A percentile compares a stretch with the other conserved stretches of the same genome.
These are phyloP conservation scores for Barypeithes pellucidus DNA, from an alignment of 2,888 invertebrate species.

Conservation along the genomic window DNA sequence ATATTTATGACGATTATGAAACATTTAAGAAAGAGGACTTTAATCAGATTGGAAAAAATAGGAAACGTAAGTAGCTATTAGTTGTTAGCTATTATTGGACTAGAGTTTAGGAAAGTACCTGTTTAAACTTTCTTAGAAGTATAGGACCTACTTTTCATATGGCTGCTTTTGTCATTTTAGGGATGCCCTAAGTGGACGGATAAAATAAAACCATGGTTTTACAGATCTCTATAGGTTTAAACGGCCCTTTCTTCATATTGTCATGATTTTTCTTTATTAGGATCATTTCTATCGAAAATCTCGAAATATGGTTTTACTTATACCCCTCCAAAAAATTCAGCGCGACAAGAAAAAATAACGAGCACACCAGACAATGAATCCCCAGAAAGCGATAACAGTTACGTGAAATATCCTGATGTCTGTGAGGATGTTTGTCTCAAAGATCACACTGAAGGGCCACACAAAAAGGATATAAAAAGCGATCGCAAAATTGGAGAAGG, in stretches of 20 bases:
- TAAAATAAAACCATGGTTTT: too few species aligned
- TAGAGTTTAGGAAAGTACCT: too few species aligned
- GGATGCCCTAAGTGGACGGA: too few species aligned
- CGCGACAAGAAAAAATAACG: background rate
- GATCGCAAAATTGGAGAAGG: background rate
- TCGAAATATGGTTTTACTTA: conserved; percentile 1
- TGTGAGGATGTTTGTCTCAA: conserved; percentile 9
- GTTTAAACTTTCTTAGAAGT: too few species aligned
- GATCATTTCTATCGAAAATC: conserved; percentile 2
- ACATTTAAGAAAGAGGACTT: conserved; percentile 49
- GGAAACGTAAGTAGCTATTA: conserved; percentile 8
- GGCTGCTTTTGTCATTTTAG: too few species aligned
- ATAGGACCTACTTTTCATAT: too few species aligned
- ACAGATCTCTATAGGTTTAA: too few species aligned
- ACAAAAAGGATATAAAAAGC: background rate
- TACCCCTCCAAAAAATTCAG: conserved; percentile 1
- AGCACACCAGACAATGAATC: conserved; percentile 39
- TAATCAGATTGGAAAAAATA: conserved; percentile 43
- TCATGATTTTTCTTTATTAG: conserved; percentile 8
- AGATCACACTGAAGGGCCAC: background rate
- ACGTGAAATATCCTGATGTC: conserved; percentile 45
- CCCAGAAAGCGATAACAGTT: conserved; percentile 34
- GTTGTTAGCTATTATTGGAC: too few species aligned
- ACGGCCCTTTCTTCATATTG: too few species aligned
- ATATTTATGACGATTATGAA: conserved; percentile 57